phyloP scores from a whole-genome alignment of 2,888 invertebrate genomes.

The Caenorhabditis sp. region DNA sequence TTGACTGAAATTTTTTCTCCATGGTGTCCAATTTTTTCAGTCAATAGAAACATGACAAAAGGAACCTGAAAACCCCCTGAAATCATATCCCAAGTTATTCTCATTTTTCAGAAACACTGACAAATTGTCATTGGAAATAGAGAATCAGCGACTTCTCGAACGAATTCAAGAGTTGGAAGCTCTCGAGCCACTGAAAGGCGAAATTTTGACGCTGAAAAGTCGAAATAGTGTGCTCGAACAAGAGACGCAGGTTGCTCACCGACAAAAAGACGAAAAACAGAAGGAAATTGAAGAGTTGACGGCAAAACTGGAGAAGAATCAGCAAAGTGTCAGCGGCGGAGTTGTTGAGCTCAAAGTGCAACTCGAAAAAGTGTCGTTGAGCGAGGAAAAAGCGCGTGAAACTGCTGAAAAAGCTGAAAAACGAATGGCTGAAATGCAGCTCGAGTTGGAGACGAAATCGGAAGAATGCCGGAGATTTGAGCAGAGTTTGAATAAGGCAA shows the following conservation, averaged over 20 bases:
- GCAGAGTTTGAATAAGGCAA: slow-evolving; percentile 9
- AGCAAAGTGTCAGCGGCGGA: slow-evolving; percentile 13
- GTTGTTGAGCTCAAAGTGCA: slow-evolving; percentile 28
- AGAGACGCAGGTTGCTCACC: slow-evolving; percentile 12
- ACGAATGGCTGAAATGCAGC: slow-evolving; percentile 9
- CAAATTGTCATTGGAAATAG: slow-evolving; percentile 28
- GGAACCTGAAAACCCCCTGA: neutral
- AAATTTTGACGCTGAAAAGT: slow-evolving; percentile 23
- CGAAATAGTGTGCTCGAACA: slow-evolving; percentile 23
- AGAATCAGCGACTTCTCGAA: slow-evolving; percentile 28
- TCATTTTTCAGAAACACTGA: slow-evolving; percentile 23
- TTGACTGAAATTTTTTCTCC: too few species aligned
- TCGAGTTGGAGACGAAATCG: slow-evolving; percentile 1
- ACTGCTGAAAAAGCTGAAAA: slow-evolving; percentile 15
- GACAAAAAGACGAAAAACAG: neutral
- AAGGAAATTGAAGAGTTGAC: neutral
- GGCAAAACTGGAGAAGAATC: neutral
- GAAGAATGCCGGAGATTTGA: slow-evolving; percentile 9
- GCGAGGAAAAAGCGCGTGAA: slow-evolving; percentile 19
- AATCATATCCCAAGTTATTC: neutral
- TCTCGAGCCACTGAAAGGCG: slow-evolving; percentile 30
- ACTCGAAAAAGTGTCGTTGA: slow-evolving; percentile 24
- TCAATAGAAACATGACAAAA: neutral
- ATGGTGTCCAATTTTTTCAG: too few species aligned
- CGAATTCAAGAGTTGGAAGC: slow-evolving; percentile 32